Evolutionary conservation across 2,888 invertebrate genomes (phyloP).

Genomic region (Noctua comes): DNA sequence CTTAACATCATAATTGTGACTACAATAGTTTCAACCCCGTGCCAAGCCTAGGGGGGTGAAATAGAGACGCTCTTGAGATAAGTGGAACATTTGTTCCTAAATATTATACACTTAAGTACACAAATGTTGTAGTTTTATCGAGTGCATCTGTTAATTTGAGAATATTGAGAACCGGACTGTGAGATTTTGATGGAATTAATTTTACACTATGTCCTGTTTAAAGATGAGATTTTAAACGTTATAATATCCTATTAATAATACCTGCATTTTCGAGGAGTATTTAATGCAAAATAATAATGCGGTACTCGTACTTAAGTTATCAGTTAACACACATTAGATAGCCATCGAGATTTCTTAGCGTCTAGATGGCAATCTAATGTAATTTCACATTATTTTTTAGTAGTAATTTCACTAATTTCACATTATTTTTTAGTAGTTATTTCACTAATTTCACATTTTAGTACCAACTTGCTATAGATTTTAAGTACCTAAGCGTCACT

Average conservation of each 20-base stretch:
- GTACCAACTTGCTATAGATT: not conserved
- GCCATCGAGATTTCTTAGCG: too few relatives aligned
- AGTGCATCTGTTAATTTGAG: conserved; percentile 34
- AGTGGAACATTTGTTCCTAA: conserved; percentile 62
- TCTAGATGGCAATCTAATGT: too few relatives aligned
- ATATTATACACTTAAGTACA: conserved; percentile 42
- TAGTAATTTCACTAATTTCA: too few relatives aligned
- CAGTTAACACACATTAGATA: too few relatives aligned
- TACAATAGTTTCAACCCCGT: conserved; percentile 47
- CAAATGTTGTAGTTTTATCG: conserved; percentile 46
- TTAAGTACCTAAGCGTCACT: too few relatives aligned
- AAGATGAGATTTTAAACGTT: not conserved
- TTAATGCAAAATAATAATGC: not conserved
- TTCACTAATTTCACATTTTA: too few relatives aligned
- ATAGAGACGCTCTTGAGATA: conserved; percentile 48
- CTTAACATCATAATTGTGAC: conserved; percentile 31
- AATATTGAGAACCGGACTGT: not conserved
- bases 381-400: too few relatives aligned
- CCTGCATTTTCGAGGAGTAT: not conserved
- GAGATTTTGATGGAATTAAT: not conserved
- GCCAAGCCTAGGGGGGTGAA: conserved; percentile 32
- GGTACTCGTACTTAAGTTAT: too few relatives aligned
- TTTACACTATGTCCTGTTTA: not conserved
- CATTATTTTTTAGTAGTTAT: too few relatives aligned
- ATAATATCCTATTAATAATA: not conserved